Percentiles rank a stretch among this genome's conserved stretches.
Evolutionary conservation across 2,113 vertebrate genomes (phyloP).

Genomic region (Myanophis thanlyinensis): DNA sequence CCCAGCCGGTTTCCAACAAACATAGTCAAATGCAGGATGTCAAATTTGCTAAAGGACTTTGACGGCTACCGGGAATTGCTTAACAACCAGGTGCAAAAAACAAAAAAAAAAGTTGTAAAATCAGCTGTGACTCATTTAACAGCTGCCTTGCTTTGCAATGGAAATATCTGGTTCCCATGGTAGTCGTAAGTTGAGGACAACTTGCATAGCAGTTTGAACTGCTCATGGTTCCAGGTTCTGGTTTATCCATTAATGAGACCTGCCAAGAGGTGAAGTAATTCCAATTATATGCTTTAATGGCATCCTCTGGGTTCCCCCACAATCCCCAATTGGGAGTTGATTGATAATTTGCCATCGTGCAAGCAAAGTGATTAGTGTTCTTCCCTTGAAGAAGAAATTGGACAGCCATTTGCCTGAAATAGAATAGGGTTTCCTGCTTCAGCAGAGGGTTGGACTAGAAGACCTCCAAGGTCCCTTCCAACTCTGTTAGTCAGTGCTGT

Average conservation of each 20-base stretch:
- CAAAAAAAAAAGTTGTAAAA: not conserved
- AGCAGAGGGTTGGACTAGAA: no score
- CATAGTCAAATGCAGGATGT: no score
- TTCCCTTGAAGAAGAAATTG: not conserved
- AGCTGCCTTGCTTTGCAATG: no score
- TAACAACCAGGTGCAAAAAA: not conserved
- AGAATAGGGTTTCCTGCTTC: no score
- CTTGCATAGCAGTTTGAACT: not conserved
- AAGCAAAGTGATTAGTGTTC: not conserved
- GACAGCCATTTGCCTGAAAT: not conserved
- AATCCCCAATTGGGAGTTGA: not conserved
- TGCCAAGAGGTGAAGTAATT: not conserved
- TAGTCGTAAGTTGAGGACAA: not conserved
- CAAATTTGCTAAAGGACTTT: no score
- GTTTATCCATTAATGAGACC: not conserved
- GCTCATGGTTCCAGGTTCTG: not conserved
- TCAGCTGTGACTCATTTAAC: not conserved
- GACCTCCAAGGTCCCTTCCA: no score
- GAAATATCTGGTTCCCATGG: not conserved
- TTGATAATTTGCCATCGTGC: not conserved
- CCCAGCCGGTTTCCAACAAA: no score
- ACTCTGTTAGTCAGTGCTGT: not conserved
- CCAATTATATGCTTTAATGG: not conserved
- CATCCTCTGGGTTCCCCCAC: not conserved
- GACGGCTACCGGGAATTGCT: not conserved